Evolutionary conservation across 2,888 invertebrate genomes (phyloP), one percentile per base, ranked within the genome.

Genomic region (Thymelicus lineola): DNA sequence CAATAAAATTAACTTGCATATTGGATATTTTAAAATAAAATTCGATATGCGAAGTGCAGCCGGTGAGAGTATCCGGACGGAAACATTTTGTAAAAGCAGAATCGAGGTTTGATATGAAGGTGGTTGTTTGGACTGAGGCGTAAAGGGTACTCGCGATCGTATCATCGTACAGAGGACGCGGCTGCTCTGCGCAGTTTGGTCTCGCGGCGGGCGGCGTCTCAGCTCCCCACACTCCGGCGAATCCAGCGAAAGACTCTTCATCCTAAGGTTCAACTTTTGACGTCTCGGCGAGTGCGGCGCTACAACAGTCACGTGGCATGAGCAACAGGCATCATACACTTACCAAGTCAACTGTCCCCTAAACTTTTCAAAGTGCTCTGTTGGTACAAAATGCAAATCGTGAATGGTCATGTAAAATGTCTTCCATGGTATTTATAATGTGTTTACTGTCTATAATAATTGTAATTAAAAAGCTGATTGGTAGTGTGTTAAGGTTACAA

Each of bases 181-280:
- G 93, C 95, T 95, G 88, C 95, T 92, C 84, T 94, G 93, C 72
- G 94, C 88, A 75, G 92, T 83, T 74, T 88, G 89, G 77, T 91
- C 92, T 72, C 94, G 84, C 71, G 82, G 77, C 46, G 93, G 96
- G 66, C 97, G 95, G 58, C 97, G 95, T 81, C 97, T 94, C 83
- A 95, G 90, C 87, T 98, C 98, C 73, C 97, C 96, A 81, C 97
- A 97, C 90, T 99, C 99, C 75, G 98, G 98, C 45, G 98, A 98
- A 91, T 99, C 99, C 95, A 99, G 94, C 74, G 98, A 99, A 82
- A 99, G 96, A 88, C 98, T 98, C 96, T 99, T 99, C 99, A 99
- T 99, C 88, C 98, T 96, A 91, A 98, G 96, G 94, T 98, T 98
- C 94, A 99, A 95, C 95, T 98, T 98, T 95, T 98, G 98, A 75